Evolutionary conservation across 1,140 invertebrate species (phyloP), one percentile per base, ranked within the genome.

Genomic region (Zaprionus davidi): DNA sequence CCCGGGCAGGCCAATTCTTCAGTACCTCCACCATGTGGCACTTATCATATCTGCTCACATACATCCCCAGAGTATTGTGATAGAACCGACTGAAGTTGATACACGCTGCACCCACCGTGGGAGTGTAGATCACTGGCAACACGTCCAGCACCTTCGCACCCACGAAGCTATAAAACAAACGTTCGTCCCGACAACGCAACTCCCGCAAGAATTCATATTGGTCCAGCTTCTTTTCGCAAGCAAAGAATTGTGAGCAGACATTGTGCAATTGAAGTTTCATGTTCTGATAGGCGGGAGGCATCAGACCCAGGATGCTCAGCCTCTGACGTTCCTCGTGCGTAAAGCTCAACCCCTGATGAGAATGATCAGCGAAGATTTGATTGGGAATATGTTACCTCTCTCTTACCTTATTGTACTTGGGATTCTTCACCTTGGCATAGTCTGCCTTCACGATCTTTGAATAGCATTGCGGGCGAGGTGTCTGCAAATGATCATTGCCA

Each of bases 41-140:
- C 81, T 96, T 96, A 92, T 99, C 99, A 90, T 99, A 96, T 51
- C 99, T 99, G 38, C 98, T 98, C 81, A 99, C 97, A 88, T 98
- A 99, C 6, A 99, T 94, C 1, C 99, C 99, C 46, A 97, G 95
- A 0, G 98, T 98, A 5, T 22, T 34, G 17, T 76, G 41, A 26
- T 65, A 91, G 22, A 92, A 60, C 46, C 71, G 36, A 6, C 91
- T 86, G 22, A 80, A 91, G 0, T 67, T 94, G 36, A 97, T 95
- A 22, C 82, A 91, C 62, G 99, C 96, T 17, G 98, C 94, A n/a
- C 98, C 98, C 93, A 92, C 91, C 0, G 91, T 92, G 11, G 91
- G 91, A 3, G 91, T 92, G 38, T 92, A 92, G 3, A 92, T 78
- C 2, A 92, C 56, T 20, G 96, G 97, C 96, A 97, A 98, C 94